Percentiles rank a stretch among this genome's conserved stretches.
Evolutionary conservation across 2,888 invertebrate genomes (phyloP).

Genomic region (Athripsodes cinereus): DNA sequence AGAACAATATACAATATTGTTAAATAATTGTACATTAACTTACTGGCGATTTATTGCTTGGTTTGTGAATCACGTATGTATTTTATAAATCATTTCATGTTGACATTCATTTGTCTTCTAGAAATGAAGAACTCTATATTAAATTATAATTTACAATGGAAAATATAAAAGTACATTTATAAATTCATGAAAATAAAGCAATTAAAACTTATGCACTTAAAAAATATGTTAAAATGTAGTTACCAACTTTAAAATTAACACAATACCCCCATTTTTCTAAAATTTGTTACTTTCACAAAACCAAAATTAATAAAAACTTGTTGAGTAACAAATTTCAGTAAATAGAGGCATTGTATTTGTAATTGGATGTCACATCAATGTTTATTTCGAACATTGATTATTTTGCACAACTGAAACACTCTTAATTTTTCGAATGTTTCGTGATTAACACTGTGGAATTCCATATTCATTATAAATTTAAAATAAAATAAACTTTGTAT

Average conservation of each 20-base stretch:
- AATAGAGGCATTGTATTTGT: neutral
- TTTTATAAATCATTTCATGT: neutral
- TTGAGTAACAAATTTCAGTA: neutral
- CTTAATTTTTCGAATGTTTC: no score
- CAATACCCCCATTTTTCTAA: no score
- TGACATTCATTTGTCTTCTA: no score
- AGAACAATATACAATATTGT: neutral
- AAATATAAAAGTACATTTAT: neutral
- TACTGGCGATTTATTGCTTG: no score
- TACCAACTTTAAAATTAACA: no score
- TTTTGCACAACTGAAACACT: neutral
- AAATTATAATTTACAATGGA: neutral
- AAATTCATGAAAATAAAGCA: neutral
- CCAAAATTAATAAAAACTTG: no score
- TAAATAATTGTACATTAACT: neutral
- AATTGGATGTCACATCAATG: neutral
- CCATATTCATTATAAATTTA: no score
- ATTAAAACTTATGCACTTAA: no score
- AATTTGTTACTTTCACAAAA: no score
- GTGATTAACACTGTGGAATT: no score
- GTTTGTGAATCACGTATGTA: neutral
- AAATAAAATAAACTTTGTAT: no score
- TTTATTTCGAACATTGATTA: neutral
- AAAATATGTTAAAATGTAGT: no score
- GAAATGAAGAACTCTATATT: neutral